Conservation (phyloP, 2,888 invertebrate genomes). For the Drosophila anceps region DNA sequence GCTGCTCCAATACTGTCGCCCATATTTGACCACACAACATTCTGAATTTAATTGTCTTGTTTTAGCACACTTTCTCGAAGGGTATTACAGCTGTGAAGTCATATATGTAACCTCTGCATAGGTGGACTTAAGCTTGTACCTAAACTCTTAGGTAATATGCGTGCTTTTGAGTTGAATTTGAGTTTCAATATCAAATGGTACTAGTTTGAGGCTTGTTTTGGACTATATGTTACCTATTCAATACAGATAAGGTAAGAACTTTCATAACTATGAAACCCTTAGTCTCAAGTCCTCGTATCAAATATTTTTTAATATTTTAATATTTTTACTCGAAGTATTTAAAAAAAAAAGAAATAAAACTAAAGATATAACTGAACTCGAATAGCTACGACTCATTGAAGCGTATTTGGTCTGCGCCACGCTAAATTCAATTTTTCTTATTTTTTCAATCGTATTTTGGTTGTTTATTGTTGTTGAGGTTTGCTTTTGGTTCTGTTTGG, state of each 20-base stretch:
- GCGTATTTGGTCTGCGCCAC: slow-evolving; percentile 2
- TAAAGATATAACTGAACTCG: too few relatives aligned
- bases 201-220: too few relatives aligned
- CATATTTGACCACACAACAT: slow-evolving; percentile 43
- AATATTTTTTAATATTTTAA: too few relatives aligned
- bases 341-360: too few relatives aligned
- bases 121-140: background rate
- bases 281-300: too few relatives aligned
- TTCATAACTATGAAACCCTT: too few relatives aligned
- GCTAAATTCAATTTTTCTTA: background rate
- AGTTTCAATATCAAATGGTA: background rate
- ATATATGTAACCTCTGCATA: background rate
- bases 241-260: too few relatives aligned
- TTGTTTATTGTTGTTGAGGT: slow-evolving; percentile 7
- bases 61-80: slow-evolving; percentile 7
- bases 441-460: slow-evolving; percentile 5
- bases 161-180: background rate
- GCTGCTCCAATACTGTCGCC: slow-evolving; percentile 22
- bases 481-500: slow-evolving; percentile 9
- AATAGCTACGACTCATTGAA: too few relatives aligned
- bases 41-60: slow-evolving; percentile 22
- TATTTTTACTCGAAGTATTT: too few relatives aligned
- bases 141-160: background rate
- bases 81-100: too few relatives aligned
- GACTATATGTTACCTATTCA: too few relatives aligned